These are phyloP conservation scores for Porphyrio hochstetteri DNA, from an alignment of 2,113 vertebrate species.

Conservation along the genomic window DNA sequence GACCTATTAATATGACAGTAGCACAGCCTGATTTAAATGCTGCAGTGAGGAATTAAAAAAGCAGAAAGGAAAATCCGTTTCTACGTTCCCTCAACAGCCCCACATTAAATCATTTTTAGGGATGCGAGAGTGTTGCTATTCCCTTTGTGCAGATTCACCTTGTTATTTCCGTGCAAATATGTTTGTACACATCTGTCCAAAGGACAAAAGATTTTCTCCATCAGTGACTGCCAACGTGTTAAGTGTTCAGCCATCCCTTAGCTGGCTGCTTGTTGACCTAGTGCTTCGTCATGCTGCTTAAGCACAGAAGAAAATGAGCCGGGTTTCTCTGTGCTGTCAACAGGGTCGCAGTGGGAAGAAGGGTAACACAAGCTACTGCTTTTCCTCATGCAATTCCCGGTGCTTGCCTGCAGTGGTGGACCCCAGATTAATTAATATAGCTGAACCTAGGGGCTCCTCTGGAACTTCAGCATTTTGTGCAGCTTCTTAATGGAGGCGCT, in stretches of 20 bases:
- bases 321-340: not conserved
- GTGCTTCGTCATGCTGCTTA: not conserved
- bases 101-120: not conserved
- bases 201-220: not conserved
- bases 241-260: not conserved
- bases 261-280: not conserved
- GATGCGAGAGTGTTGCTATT: not conserved
- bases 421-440: not conserved
- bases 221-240: not conserved
- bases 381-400: not conserved
- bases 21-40: not conserved
- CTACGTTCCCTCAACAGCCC: not conserved
- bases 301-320: not conserved
- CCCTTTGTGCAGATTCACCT: not conserved
- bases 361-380: not conserved
- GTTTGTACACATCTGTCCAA: not conserved
- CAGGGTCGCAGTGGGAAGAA: not conserved
- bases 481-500: not conserved
- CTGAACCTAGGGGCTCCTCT: fast-evolving
- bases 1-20: not conserved
- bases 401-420: not conserved
- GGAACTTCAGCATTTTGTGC: not conserved
- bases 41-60: not conserved
- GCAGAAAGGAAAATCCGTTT: not conserved
- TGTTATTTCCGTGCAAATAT: not conserved